Evolutionary conservation across 1,140 invertebrate species (phyloP).

Genomic region (Ips nitidus): DNA sequence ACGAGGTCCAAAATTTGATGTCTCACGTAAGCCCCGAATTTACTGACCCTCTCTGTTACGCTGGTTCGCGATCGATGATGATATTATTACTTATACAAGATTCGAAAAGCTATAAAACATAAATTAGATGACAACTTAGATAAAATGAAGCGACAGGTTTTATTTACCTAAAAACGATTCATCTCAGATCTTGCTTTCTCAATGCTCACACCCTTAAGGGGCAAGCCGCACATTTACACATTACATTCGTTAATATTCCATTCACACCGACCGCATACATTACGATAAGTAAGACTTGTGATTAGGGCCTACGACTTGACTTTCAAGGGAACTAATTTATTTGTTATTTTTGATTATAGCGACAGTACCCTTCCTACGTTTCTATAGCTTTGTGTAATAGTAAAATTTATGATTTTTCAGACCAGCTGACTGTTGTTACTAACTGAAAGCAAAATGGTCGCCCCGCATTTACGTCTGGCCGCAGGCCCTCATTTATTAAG

Average conservation of each 20-base stretch:
- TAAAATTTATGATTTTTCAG: background rate
- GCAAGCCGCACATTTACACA: background rate
- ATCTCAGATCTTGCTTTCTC: conserved; percentile 10
- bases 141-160: conserved; percentile 29
- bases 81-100: background rate
- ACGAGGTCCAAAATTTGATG: no score
- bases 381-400: background rate
- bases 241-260: conserved; percentile 3
- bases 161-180: conserved; percentile 11
- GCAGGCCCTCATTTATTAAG: conserved; percentile 15
- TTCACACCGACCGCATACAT: conserved; percentile 11
- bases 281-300: conserved; percentile 25
- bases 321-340: background rate
- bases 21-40: background rate
- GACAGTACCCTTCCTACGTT: background rate
- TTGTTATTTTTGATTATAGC: background rate
- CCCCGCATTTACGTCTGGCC: conserved; percentile 4
- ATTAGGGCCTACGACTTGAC: conserved; percentile 1
- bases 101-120: conserved; percentile 21
- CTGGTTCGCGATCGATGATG: background rate
- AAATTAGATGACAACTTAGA: conserved; percentile 21
- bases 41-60: background rate
- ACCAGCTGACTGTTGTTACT: no score
- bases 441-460: no score
- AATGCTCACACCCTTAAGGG: background rate